Percentiles rank a stretch among this genome's conserved stretches.
Evolutionary conservation across 2,888 invertebrate genomes (phyloP).

Genomic region (Peribatodes rhomboidaria): DNA sequence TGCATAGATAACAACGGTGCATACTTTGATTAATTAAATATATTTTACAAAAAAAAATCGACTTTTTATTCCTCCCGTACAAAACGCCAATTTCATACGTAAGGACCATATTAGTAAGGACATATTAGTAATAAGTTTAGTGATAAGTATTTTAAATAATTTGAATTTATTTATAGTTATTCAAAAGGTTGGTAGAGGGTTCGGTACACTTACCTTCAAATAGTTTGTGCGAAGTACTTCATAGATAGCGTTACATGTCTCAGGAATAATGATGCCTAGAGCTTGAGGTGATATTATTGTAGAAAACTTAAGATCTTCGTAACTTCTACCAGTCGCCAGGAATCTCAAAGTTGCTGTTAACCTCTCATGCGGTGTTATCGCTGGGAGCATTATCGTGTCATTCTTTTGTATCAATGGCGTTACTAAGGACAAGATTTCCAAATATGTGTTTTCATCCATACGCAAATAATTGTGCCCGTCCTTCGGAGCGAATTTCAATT

Average conservation of each 20-base stretch:
- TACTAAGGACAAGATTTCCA: constrained; percentile 39
- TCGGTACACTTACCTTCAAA: constrained; percentile 1
- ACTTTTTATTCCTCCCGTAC: too few relatives aligned
- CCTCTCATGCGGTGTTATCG: constrained; percentile 37
- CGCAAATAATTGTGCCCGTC: constrained; percentile 37
- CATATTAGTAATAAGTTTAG: too few relatives aligned
- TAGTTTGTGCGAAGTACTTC: background rate
- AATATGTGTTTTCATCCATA: constrained; percentile 41
- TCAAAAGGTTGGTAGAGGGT: too few relatives aligned
- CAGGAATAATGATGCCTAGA: constrained; percentile 12
- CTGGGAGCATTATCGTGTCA: background rate
- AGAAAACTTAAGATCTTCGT: constrained; percentile 42
- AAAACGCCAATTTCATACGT: too few relatives aligned
- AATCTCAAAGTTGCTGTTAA: constrained; percentile 45
- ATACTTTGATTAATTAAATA: too few relatives aligned
- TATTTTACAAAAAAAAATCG: too few relatives aligned
- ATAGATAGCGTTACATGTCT: background rate
- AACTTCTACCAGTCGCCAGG: constrained; percentile 43
- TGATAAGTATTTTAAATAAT: too few relatives aligned
- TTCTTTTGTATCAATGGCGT: constrained; percentile 40
- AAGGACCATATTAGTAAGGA: too few relatives aligned
- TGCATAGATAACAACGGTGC: too few relatives aligned
- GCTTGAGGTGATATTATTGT: constrained; percentile 33
- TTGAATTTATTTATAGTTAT: too few relatives aligned
- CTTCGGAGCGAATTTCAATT: constrained; percentile 32